Evolutionary conservation across 2,888 invertebrate species (phyloP).

Genomic region (Molanna angustata): DNA sequence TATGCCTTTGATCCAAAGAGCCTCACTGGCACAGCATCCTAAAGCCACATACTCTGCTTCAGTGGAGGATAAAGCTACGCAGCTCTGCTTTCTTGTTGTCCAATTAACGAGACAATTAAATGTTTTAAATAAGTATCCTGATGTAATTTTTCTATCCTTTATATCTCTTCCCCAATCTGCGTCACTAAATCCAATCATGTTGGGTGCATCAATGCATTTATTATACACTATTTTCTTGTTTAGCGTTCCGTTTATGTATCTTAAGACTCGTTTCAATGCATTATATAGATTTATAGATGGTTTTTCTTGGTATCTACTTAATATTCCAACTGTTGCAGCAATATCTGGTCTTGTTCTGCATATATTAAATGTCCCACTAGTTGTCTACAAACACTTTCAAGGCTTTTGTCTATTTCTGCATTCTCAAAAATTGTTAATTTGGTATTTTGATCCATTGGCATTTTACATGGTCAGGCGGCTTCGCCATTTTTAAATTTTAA

Average conservation of each 20-base stretch:
- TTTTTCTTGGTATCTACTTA: background rate
- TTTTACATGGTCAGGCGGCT: background rate
- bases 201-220: background rate
- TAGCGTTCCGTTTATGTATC: too few species aligned
- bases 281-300: too few species aligned
- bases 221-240: background rate
- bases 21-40: background rate
- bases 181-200: background rate
- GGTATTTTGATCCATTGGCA: background rate
- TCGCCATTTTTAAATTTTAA: too few species aligned
- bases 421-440: background rate
- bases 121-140: background rate
- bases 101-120: background rate
- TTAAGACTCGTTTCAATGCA: too few species aligned
- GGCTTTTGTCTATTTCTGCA: background rate
- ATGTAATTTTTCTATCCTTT: background rate
- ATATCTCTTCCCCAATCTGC: background rate
- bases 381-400: too few species aligned
- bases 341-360: background rate
- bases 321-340: background rate
- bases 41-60: background rate
- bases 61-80: background rate
- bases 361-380: too few species aligned
- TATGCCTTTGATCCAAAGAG: too few species aligned
- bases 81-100: background rate